Base-by-base conservation (phyloP, 1,140 invertebrate species). In the Drosophila santomea region DNA sequence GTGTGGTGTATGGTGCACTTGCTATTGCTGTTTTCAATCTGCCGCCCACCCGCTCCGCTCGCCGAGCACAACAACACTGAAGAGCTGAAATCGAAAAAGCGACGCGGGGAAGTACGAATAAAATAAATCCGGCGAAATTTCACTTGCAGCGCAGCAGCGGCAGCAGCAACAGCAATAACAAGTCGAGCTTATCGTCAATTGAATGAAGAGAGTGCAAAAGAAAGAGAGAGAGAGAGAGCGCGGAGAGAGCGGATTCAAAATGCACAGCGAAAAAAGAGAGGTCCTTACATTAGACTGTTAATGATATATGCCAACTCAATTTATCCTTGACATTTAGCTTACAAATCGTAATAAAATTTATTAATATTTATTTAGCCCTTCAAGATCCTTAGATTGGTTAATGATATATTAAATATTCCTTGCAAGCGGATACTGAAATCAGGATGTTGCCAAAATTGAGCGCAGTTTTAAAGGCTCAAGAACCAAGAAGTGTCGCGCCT, bases 71-170 rank as follows among this genome's bases (percentile, higher is more conserved):
- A 41, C 54, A 58, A 52, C 44, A 66, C 64, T 63, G 57, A 72
- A 39, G 48, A 45, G 17, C 43, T 63, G 57, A 72, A 48, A 56
- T 23, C 44, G 38, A 69, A 54, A 54, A 15, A 48, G 25, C 47
- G 47, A 48, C 47, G 47, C 41, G 47, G 47, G 48, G 48, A 56
- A 50, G 28, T 50, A 32, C 45, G 44, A 69, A 68, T 32, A 23
- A 68, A 56, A 39, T 43, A 38, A 56, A 68, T 68, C 67, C 36
- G 63, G 60, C 28, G 39, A 38, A 71, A 71, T 72, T 72, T 72
- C 66, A 72, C 68, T 72, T 72, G 64, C 68, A 58, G 68, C 50
- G 67, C 23, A 32, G 59, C 25, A 14, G 45, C 54, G 6, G 17
- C 44, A 3, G 23, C 35, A 41, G 2, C 48, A 17, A 17, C 48